Base-by-base conservation (phyloP, 2,113 vertebrate species). In the Notiomystis cincta region DNA sequence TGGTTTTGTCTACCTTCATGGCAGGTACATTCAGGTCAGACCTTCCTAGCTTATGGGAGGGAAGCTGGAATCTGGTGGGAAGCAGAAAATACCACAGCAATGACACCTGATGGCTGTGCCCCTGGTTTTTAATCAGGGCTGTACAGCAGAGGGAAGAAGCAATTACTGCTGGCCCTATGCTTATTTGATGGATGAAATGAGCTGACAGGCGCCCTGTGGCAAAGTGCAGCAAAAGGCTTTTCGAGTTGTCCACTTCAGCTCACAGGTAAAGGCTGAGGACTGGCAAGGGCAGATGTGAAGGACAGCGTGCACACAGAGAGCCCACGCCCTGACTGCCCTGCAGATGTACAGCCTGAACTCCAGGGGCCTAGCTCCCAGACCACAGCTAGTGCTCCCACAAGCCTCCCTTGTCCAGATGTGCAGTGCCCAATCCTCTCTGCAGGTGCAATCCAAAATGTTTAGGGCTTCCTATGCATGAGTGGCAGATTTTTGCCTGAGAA, bases 281-380 rank as follows among this genome's bases (percentile, higher is more conserved):
- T 27, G 60, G 37, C 45, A 86, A 84, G 72, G 87, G 60, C 83
- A 61, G 54, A 60, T n/a, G 48, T 5, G 6, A 89, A 87, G 82
- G 82, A 33, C 53, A 37, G 30, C 0, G 0, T 8, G 5, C 6
- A 47, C 0, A 1, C 42, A 27, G 40, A 28, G 33, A 30, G 2
- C 23, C 65, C 51, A 28, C 0, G 0, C 31, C 0, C 0, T 21
- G 64, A 20, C 42, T 54, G 38, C 53, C 53, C 47, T 71, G 50
- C 53, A 84, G 69, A 60, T 9, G 45, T 2, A 31, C 38, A 71
- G 56, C 84, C 67, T 33, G 18, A 24, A 51, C 67, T 62, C 51
- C 65, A 72, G 73, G 31, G 79, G n/a, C 56, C 88, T 40, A 44
- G 35, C 47, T 85, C 73, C 47, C 56, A 70, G 30, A 42, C 10